Evolutionary conservation across 2,888 invertebrate species (phyloP), one percentile per base, ranked within the genome.

Genomic region (Branchipolynoe longqiensis): DNA sequence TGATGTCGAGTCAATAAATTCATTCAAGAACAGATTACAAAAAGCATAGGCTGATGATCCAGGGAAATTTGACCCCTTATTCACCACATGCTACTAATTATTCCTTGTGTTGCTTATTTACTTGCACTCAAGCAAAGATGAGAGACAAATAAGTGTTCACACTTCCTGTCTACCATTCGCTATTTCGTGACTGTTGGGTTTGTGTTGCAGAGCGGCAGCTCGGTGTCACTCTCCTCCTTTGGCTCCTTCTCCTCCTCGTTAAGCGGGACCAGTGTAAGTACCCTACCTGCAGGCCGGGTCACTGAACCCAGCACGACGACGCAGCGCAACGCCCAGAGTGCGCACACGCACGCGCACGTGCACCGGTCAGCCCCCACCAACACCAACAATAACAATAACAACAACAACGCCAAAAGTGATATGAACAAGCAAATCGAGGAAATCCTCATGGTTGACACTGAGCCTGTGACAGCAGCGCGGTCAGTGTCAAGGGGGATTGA

Each of bases 231-330:
- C 22, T 36, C 38, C 36, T 69, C 69, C 0, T 18, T 38, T 14
- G 6, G 36, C 18, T 69, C 69, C 6, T 12, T 12, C 0, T 8
- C 12, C 6, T 69, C 69, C 2, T 1, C 36, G 1, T 22, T n/a
- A 0, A 69, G 69, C 25, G 6, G 25, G 22, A 25, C 69, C 69
- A 69, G 69, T 38, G 18, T 38, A 6, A 69, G 69, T 38, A 69
- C 69, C 69, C 38, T 69, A 38, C 69, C 69, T 18, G 36, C 69
- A 12, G 69, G 69, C 38, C 69, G 38, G 14, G 69, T 69, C 36
- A 69, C 69, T 1, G 36, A 69, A n/a, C 69, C 69, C 33, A 33
- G 25, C 38, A 33, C n/a, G 36, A n/a, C 69, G 8, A 69, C 22
- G 38, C 69, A 33, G 22, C 69, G 69, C 38, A 38, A 69, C 36